Percentiles rank a stretch among this genome's conserved stretches.
These are phyloP conservation scores for Pollicipes pollicipes DNA, from an alignment of 1,140 invertebrate species.

Conservation along the genomic window DNA sequence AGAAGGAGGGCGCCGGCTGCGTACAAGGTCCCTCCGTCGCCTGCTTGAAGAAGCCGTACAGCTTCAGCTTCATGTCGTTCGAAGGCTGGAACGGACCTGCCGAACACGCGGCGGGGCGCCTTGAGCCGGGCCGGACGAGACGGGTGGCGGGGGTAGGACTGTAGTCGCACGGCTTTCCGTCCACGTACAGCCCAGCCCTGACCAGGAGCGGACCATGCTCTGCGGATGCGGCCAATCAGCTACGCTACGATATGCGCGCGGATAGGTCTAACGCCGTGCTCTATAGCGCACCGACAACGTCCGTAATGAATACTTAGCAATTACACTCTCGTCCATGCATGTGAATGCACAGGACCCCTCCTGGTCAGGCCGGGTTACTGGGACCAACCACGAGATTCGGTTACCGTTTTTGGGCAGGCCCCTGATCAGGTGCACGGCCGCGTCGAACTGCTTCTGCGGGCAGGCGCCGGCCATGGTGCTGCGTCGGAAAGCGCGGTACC, in stretches of 20 bases:
- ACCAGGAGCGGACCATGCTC: background rate
- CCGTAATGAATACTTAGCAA: no score
- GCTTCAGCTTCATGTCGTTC: conserved; percentile 75
- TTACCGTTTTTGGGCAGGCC: conserved; percentile 72
- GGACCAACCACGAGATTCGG: background rate
- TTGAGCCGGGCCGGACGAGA: background rate
- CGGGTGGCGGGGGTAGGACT: background rate
- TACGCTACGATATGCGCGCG: background rate
- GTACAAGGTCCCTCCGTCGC: conserved; percentile 71
- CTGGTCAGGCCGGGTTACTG: no score
- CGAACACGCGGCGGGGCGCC: conserved; percentile 22
- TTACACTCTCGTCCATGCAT: no score
- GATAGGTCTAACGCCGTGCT: background rate
- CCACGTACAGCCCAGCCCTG: background rate
- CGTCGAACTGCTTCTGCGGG: conserved; percentile 54
- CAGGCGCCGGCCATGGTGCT: background rate
- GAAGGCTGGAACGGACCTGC: conserved; percentile 90
- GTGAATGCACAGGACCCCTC: no score
- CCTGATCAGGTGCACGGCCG: conserved; percentile 70
- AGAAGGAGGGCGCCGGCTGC: conserved; percentile 62
- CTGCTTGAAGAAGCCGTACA: conserved; percentile 91
- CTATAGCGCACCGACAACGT: background rate
- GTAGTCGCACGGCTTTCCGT: no score
- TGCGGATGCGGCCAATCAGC: background rate
- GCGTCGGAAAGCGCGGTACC: no score